A percentile compares a stretch with the other conserved stretches of the same genome.
Evolutionary conservation across 2,888 invertebrate genomes (phyloP).

Genomic region (Caenorhabditis plicata): DNA sequence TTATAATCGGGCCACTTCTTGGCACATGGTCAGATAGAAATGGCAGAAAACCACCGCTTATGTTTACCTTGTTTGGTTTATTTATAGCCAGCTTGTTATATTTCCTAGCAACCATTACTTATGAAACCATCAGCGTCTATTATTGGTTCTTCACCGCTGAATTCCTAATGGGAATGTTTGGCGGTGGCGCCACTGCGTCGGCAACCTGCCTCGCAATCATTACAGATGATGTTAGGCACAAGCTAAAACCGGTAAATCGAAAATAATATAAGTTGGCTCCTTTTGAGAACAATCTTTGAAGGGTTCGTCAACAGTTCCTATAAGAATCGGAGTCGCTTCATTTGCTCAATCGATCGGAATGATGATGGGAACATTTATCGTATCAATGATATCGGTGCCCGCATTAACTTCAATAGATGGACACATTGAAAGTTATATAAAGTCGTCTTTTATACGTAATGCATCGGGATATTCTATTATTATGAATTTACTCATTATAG

Average conservation of each 20-base stretch:
- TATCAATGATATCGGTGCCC: slow-evolving; percentile 40
- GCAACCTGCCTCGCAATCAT: slow-evolving; percentile 50
- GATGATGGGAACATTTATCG: slow-evolving; percentile 38
- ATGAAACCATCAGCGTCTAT: slow-evolving; percentile 50
- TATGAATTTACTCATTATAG: slow-evolving; percentile 20
- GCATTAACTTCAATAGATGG: slow-evolving; percentile 36
- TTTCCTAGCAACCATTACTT: slow-evolving; percentile 44
- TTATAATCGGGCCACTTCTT: slow-evolving; percentile 49
- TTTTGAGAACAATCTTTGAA: slow-evolving; percentile 10
- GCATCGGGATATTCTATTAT: neutral
- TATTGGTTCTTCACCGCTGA: slow-evolving; percentile 46
- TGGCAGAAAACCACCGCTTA: slow-evolving; percentile 45
- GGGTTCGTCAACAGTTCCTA: slow-evolving; percentile 51
- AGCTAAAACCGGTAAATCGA: slow-evolving; percentile 39
- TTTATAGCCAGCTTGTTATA: slow-evolving; percentile 37
- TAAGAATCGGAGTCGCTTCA: slow-evolving; percentile 52
- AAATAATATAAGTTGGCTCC: too few species aligned
- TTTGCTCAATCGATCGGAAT: slow-evolving; percentile 48
- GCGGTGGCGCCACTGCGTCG: slow-evolving; percentile 49
- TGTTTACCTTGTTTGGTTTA: slow-evolving; percentile 44
- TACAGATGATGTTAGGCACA: slow-evolving; percentile 53
- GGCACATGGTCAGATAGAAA: slow-evolving; percentile 56
- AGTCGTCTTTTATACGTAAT: slow-evolving; percentile 43
- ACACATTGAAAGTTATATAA: slow-evolving; percentile 41
- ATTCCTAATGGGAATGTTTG: slow-evolving; percentile 24